phyloP scores from a whole-genome alignment of 23 tunicate species.

The Halocynthia aurantium region DNA sequence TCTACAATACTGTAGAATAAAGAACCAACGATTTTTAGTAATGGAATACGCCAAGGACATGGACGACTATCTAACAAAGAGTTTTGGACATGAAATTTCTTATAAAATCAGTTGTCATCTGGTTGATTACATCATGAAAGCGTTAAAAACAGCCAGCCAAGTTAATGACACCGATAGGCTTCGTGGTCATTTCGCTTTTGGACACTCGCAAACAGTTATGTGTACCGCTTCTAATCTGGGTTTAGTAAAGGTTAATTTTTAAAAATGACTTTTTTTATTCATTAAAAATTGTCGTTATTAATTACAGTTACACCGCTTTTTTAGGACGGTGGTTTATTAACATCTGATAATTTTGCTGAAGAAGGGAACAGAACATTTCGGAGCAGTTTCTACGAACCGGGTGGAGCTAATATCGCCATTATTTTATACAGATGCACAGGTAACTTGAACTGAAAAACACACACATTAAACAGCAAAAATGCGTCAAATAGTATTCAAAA shows the following conservation, averaged over 20 bases:
- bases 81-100: conserved; percentile 3
- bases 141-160: background rate
- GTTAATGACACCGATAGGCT: background rate
- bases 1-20: background rate
- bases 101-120: background rate
- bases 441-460: background rate
- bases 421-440: background rate
- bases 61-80: conserved; percentile 8
- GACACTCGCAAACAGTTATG: conserved; percentile 2
- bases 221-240: background rate
- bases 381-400: background rate
- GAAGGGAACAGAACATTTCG: background rate
- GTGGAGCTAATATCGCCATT: conserved; percentile 1
- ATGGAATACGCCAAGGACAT: conserved; percentile 9
- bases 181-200: conserved; percentile 1
- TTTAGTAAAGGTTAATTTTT: background rate
- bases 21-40: background rate
- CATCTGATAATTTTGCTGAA: background rate
- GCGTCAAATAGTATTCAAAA: too few relatives aligned
- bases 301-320: too few relatives aligned
- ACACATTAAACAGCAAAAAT: too few relatives aligned
- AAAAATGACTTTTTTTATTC: background rate
- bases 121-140: background rate
- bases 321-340: conserved; percentile 3
- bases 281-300: background rate